Conservation (phyloP, 2,113 vertebrate species). For the Corythaixoides concolor region DNA sequence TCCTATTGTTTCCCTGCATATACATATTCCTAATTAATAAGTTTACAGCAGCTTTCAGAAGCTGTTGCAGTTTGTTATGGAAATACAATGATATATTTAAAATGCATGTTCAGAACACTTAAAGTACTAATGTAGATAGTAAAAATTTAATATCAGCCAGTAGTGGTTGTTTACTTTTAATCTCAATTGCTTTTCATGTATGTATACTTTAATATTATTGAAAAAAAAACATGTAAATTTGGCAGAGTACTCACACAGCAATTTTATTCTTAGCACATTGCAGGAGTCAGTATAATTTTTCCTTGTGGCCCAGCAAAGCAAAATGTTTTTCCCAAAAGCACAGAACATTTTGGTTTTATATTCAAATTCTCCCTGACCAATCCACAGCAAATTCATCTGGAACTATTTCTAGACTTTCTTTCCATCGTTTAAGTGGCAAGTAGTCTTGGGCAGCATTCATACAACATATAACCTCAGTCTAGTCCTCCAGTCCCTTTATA, state of each 20-base stretch:
- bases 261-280: neutral
- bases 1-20: neutral
- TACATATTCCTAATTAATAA: neutral
- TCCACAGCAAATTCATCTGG: neutral
- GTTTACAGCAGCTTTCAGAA: neutral
- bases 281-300: neutral
- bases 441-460: neutral
- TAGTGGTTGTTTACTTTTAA: neutral
- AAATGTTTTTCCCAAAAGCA: neutral
- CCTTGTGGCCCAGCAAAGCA: neutral
- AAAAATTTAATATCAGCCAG: neutral
- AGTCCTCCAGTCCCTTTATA: neutral
- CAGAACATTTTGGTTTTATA: neutral
- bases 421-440: neutral
- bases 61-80: neutral
- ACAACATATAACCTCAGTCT: neutral
- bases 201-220: neutral
- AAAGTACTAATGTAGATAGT: neutral
- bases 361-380: neutral
- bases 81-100: neutral
- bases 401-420: neutral
- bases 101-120: neutral
- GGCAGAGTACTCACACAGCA: neutral
- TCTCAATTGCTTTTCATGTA: neutral
- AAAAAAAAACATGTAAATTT: neutral